A percentile compares a stretch with the other conserved stretches of the same genome.
phyloP scores from a whole-genome alignment of 2,797 vertebrate species.

The Ctenosaura bakeri region DNA sequence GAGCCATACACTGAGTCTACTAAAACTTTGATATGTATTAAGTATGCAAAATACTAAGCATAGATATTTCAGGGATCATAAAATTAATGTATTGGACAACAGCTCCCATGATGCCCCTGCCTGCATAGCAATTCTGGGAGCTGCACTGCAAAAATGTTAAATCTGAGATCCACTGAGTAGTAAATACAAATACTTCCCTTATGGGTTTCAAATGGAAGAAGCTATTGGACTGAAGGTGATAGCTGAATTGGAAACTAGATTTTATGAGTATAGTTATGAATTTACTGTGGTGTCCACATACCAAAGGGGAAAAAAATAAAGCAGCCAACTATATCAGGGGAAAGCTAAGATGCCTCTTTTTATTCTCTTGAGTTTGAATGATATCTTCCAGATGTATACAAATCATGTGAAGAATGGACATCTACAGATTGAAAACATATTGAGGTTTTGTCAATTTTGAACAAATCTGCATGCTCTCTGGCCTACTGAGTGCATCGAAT shows the following conservation, averaged over 20 bases:
- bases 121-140: neutral
- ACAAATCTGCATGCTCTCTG: neutral
- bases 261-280: neutral
- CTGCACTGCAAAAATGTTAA: neutral
- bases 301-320: neutral
- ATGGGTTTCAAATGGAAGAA: neutral
- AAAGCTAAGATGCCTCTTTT: conserved; percentile 4
- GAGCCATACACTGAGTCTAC: neutral
- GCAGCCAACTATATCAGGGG: neutral
- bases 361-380: neutral
- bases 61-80: neutral
- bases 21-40: too few species aligned
- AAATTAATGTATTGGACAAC: neutral
- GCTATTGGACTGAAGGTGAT: neutral
- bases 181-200: too few species aligned
- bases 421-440: neutral
- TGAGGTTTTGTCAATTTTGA: neutral
- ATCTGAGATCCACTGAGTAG: too few species aligned
- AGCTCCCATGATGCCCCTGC: neutral
- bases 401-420: neutral
- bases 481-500: neutral
- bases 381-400: neutral
- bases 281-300: neutral
- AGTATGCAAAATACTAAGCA: neutral
- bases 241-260: neutral